These are phyloP conservation scores for Acronicta aceris DNA, from an alignment of 2,888 invertebrate genomes.

Conservation along the genomic window DNA sequence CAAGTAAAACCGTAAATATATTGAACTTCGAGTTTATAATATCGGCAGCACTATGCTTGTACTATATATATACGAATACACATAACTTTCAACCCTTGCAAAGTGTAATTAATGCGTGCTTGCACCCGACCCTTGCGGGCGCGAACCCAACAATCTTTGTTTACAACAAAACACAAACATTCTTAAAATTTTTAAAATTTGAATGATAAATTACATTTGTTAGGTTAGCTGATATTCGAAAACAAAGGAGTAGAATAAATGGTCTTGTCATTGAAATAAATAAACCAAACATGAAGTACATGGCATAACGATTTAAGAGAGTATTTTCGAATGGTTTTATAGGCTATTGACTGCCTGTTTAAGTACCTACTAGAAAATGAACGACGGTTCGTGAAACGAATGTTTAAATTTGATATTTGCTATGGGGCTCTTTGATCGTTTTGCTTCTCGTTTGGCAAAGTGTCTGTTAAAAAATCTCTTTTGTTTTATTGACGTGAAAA, in stretches of 20 bases:
- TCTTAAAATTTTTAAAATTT: conserved; percentile 74
- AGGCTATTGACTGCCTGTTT: conserved; percentile 50
- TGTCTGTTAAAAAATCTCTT: background rate
- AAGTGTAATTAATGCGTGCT: conserved; percentile 86
- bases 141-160: conserved; percentile 76
- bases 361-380: conserved; percentile 44
- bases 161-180: conserved; percentile 77
- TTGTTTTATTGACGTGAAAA: background rate
- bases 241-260: conserved; percentile 21
- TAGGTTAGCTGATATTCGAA: conserved; percentile 1
- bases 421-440: conserved; percentile 41
- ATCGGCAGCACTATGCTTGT: conserved; percentile 53
- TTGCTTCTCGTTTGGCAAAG: conserved; percentile 37
- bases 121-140: conserved; percentile 81
- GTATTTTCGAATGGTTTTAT: conserved; percentile 56
- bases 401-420: conserved; percentile 51
- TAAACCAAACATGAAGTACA: conserved; percentile 50
- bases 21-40: conserved; percentile 39
- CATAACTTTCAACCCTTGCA: conserved; percentile 74
- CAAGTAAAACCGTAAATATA: conserved; percentile 32
- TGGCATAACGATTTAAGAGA: conserved; percentile 57
- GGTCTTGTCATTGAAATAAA: conserved; percentile 52
- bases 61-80: conserved; percentile 59
- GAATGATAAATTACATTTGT: conserved; percentile 53
- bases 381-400: conserved; percentile 48